These are phyloP conservation scores for Seriola quinqueradiata DNA, from an alignment of 2,113 vertebrate genomes.

Conservation along the genomic window DNA sequence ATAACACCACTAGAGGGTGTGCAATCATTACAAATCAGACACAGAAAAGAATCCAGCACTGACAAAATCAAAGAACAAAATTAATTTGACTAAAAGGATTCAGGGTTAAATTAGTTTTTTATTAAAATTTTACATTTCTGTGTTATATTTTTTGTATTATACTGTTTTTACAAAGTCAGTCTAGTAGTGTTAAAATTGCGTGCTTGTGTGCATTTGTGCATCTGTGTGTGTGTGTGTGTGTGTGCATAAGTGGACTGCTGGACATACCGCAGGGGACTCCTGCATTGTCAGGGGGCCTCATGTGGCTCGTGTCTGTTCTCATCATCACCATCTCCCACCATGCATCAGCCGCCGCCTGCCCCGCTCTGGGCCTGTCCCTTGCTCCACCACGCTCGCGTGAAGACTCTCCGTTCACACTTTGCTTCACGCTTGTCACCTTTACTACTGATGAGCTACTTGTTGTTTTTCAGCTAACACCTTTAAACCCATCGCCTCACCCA, in stretches of 20 bases:
- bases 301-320: constrained; percentile 86
- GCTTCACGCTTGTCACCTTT: constrained; percentile 72
- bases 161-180: background rate
- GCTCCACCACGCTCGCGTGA: constrained; percentile 67
- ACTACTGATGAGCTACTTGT: constrained; percentile 59
- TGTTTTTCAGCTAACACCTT: constrained; percentile 40
- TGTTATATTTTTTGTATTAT: background rate
- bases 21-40: constrained; percentile 64
- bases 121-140: background rate
- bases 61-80: background rate
- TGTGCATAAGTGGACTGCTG: constrained; percentile 60
- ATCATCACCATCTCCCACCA: constrained; percentile 78
- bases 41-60: background rate
- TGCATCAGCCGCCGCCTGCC: constrained; percentile 54
- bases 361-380: constrained; percentile 50
- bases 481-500: constrained; percentile 36
- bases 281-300: constrained; percentile 83
- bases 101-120: background rate
- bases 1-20: constrained; percentile 76
- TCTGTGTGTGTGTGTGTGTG: constrained; percentile 12
- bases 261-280: constrained; percentile 76
- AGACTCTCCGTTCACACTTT: constrained; percentile 73
- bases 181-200: constrained; percentile 30
- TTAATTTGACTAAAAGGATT: background rate
- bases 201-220: constrained; percentile 36